Evolutionary conservation across 2,113 vertebrate genomes (phyloP).

Genomic region (Peromyscus californicus): DNA sequence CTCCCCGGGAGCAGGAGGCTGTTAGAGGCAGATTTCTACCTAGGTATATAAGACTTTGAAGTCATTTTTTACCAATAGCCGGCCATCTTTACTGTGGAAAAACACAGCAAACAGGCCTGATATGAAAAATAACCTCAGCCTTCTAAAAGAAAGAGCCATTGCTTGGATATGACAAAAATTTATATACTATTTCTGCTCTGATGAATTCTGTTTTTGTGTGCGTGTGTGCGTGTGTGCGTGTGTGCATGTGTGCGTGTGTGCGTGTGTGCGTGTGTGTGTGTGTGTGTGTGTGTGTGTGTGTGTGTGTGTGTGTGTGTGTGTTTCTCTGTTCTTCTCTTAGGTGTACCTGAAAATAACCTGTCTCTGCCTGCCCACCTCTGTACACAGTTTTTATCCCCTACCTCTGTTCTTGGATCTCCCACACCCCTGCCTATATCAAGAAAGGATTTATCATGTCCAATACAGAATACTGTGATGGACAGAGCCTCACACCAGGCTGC

Average conservation of each 20-base stretch:
- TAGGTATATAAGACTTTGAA: neutral
- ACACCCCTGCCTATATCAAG: neutral
- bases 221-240: accelerated
- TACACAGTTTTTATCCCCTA: accelerated
- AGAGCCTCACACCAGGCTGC: neutral
- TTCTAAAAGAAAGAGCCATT: neutral
- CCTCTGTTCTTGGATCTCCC: neutral
- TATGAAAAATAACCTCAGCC: neutral
- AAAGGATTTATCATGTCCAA: neutral
- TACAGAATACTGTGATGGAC: neutral
- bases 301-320: neutral
- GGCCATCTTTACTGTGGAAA: neutral
- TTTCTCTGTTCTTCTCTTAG: neutral
- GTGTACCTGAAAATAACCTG: neutral
- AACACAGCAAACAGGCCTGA: neutral
- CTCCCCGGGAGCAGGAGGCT: neutral
- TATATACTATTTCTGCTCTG: neutral
- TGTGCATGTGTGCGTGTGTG: neutral
- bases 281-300: neutral
- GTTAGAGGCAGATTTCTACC: no score
- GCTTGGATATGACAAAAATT: neutral
- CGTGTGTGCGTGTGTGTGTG: accelerated
- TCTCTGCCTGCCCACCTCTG: neutral
- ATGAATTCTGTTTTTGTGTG: neutral
- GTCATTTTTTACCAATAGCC: neutral